Evolutionary conservation across 2,113 vertebrate species (phyloP).

Genomic region (Zingel zingel): DNA sequence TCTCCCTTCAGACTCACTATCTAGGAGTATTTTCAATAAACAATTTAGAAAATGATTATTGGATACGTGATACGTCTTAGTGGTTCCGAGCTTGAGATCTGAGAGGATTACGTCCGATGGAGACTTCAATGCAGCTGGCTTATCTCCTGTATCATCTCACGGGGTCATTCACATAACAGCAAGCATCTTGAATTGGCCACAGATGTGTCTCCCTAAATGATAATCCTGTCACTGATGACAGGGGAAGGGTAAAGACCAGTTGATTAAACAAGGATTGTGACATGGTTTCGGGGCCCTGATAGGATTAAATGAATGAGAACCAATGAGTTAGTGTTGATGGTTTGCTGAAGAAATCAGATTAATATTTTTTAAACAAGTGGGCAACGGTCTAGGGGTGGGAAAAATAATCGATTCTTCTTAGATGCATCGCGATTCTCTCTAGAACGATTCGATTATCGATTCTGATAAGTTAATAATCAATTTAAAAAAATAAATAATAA

Average conservation of each 20-base stretch:
- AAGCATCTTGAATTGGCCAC: conserved; percentile 69
- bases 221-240: conserved; percentile 75
- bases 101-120: conserved; percentile 61
- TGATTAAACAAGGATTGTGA: conserved; percentile 72
- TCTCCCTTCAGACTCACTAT: conserved; percentile 29
- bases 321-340: conserved; percentile 15
- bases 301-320: conserved; percentile 69
- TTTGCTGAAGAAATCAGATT: conserved; percentile 18
- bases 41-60: conserved; percentile 74
- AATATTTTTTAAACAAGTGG: neutral
- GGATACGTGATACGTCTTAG: conserved; percentile 66
- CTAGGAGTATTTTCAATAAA: conserved; percentile 69
- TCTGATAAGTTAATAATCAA: no score
- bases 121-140: conserved; percentile 61
- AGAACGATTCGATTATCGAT: no score
- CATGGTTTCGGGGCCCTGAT: conserved; percentile 31
- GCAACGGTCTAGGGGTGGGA: neutral
- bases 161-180: conserved; percentile 67
- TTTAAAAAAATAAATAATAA: no score
- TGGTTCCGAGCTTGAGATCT: conserved; percentile 58
- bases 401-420: no score
- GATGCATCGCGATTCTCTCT: no score
- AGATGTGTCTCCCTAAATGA: conserved; percentile 75
- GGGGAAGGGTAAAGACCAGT: conserved; percentile 59
- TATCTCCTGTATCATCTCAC: conserved; percentile 74